Percentiles rank a stretch among this genome's conserved stretches.
Evolutionary conservation across 2,113 vertebrate genomes (phyloP).

Genomic region (Stictonetta naevosa): DNA sequence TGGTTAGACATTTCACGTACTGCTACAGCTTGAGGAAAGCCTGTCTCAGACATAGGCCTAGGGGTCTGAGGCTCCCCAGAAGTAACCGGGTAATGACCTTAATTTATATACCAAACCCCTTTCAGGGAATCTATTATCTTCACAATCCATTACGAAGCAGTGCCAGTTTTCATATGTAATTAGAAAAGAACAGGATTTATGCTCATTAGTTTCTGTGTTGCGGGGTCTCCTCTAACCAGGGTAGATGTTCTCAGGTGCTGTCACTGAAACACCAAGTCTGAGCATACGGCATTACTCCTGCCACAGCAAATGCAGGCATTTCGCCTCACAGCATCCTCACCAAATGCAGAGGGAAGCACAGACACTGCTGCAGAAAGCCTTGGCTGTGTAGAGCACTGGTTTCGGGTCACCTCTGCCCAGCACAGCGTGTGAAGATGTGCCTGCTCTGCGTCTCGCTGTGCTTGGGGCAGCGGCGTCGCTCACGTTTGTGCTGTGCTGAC

Average conservation of each 20-base stretch:
- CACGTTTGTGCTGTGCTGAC: not conserved
- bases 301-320: not conserved
- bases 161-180: not conserved
- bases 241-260: not conserved
- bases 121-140: not conserved
- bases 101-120: not conserved
- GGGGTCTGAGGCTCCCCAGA: not conserved
- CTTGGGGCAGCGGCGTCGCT: not conserved
- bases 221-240: not conserved
- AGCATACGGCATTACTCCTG: not conserved
- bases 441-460: not conserved
- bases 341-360: fast-evolving
- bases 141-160: not conserved
- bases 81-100: not conserved
- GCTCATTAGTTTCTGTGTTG: not conserved
- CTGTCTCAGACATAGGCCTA: not conserved
- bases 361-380: not conserved
- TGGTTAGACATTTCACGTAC: not conserved
- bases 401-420: not conserved
- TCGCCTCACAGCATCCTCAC: not conserved
- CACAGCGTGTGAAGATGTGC: fast-evolving
- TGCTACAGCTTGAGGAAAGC: not conserved
- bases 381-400: not conserved
- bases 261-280: not conserved
- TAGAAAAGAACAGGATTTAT: not conserved